These are phyloP conservation scores for Chrysolina haemoptera DNA, from an alignment of 2,888 invertebrate species.

Conservation along the genomic window DNA sequence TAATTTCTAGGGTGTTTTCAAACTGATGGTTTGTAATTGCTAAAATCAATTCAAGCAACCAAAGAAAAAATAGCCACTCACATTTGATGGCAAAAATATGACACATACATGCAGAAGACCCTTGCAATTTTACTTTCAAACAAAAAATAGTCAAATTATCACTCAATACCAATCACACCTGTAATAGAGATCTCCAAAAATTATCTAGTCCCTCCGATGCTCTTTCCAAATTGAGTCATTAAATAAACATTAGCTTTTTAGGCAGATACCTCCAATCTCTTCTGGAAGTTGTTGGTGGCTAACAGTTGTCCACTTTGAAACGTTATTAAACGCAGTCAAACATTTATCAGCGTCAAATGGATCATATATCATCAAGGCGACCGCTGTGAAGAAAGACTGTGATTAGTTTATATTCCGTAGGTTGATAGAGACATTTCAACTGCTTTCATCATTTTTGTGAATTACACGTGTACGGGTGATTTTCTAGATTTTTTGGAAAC, in stretches of 20 bases:
- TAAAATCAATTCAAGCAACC: too few relatives aligned
- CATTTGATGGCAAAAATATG: too few relatives aligned
- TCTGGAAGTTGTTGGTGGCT: conserved; percentile 5
- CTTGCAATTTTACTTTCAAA: background rate
- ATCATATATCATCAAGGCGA: conserved; percentile 20
- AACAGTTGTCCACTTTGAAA: conserved; percentile 6
- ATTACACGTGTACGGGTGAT: background rate
- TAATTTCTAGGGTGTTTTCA: too few relatives aligned
- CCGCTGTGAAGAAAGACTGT: conserved; percentile 25
- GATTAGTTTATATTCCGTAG: conserved; percentile 10
- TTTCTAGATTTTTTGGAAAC: too few relatives aligned
- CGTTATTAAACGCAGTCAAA: conserved; percentile 13
- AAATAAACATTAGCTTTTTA: conserved; percentile 7
- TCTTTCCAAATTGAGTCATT: conserved; percentile 15
- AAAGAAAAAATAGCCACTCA: too few relatives aligned
- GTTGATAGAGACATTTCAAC: conserved; percentile 1
- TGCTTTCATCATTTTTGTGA: background rate
- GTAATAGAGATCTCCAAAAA: background rate
- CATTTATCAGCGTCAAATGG: conserved; percentile 24
- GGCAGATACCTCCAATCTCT: background rate
- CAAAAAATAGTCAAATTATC: too few relatives aligned
- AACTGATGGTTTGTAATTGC: too few relatives aligned
- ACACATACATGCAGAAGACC: background rate
- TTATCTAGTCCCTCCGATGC: background rate
- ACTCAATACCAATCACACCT: too few relatives aligned